Evolutionary conservation across 2,888 invertebrate species (phyloP).

Genomic region (Sarcophaga caerulescens): DNA sequence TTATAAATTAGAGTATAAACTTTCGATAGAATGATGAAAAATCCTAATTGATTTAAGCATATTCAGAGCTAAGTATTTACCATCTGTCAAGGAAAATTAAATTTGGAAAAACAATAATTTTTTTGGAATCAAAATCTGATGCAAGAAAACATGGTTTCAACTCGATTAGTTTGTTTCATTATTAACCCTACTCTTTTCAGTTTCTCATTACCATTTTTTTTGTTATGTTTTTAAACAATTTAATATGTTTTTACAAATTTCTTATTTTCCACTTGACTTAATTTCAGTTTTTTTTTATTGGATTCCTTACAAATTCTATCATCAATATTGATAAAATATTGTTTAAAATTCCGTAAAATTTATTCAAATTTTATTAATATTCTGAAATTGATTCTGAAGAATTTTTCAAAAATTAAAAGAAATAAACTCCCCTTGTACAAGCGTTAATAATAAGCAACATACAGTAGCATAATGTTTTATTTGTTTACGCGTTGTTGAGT

Average conservation of each 20-base stretch:
- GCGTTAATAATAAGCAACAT: background rate
- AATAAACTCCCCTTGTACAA: slow-evolving; percentile 4
- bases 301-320: slow-evolving; percentile 25
- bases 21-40: too few relatives aligned
- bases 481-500: slow-evolving; percentile 61
- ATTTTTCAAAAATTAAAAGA: slow-evolving; percentile 32
- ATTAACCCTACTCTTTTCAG: slow-evolving; percentile 23
- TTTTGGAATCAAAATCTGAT: background rate
- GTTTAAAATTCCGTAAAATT: slow-evolving; percentile 65
- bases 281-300: slow-evolving; percentile 11
- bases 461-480: slow-evolving; percentile 57
- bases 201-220: background rate
- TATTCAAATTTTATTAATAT: slow-evolving; percentile 65
- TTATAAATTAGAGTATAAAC: too few relatives aligned
- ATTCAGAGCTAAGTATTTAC: too few relatives aligned
- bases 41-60: too few relatives aligned
- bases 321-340: slow-evolving; percentile 47
- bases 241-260: slow-evolving; percentile 42
- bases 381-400: slow-evolving; percentile 68
- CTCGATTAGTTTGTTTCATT: background rate
- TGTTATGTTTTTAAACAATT: slow-evolving; percentile 5
- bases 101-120: too few relatives aligned
- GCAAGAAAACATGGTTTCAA: background rate
- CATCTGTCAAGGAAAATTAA: too few relatives aligned
- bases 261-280: slow-evolving; percentile 63